Base-by-base conservation (phyloP, 2,113 vertebrate species). In the Colossoma macropomum region DNA sequence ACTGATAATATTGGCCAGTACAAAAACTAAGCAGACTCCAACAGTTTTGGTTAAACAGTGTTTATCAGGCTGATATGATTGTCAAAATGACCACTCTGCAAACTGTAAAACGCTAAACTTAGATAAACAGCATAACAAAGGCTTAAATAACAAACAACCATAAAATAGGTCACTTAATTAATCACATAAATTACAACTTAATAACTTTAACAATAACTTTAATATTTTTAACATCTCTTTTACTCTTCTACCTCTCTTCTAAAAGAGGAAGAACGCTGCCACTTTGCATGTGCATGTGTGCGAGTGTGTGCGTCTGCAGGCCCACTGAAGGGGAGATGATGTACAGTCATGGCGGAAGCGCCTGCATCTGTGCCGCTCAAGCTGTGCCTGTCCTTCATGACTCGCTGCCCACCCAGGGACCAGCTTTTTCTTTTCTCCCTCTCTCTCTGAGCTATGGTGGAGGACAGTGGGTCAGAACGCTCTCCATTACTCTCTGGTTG, bases 311-410 rank as follows among this genome's bases (percentile, higher is more conserved):
- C 82, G 86, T 88, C 88, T 91, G 90, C 86, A 89, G 87, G 91
- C 91, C 88, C 95, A 97, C 63, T 60, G 92, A 95, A 97, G 95
- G 96, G 95, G 89, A 96, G 94, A 98, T 98, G 96, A 99, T 98
- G 87, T 96, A 98, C 94, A 95, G 93, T 94, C 92, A 74, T 86
- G 9, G 78, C 91, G 92, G 92, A 93, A 93, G 93, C 93, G 93
- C 94, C 95, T 93, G 93, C 94, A 94, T 95, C 91, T 91, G 93
- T 94, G 95, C 95, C 94, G 96, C 93, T 92, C 91, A 91, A 92
- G 92, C 92, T 92, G 90, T 3, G 91, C 90, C 90, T 88, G 94
- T 95, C 96, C 96, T 98, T 99, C 97, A 99, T 89, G 85, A 95
- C 91, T 96, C 95, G 83, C 94, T 95, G 96, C 95, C 86, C 93